Evolutionary conservation across 2,888 invertebrate genomes (phyloP).

Genomic region (Drosophila recens): DNA sequence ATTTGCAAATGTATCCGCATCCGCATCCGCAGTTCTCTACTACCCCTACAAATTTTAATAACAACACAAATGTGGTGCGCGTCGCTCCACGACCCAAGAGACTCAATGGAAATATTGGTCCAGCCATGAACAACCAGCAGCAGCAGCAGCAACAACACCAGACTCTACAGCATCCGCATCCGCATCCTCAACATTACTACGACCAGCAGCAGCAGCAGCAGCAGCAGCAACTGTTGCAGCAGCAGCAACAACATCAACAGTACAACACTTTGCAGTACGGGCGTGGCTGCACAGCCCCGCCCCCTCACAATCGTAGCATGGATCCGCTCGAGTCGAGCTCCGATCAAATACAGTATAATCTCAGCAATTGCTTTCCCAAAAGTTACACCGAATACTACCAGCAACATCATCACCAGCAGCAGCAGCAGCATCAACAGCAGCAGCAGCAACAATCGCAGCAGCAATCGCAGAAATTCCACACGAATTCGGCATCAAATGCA

Average conservation of each 20-base stretch:
- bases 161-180: conserved; percentile 81
- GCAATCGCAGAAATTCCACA: conserved; percentile 51
- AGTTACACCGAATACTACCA: conserved; percentile 85
- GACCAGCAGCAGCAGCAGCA: conserved; percentile 64
- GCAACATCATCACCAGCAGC: conserved; percentile 74
- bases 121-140: conserved; percentile 83
- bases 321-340: conserved; percentile 42
- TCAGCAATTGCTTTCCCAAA: conserved; percentile 84
- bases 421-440: conserved; percentile 54
- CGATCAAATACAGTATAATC: conserved; percentile 82
- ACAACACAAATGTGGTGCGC: conserved; percentile 87
- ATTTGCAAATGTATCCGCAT: conserved; percentile 23
- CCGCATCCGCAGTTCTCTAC: conserved; percentile 82
- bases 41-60: conserved; percentile 87
- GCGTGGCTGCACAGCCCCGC: conserved; percentile 65
- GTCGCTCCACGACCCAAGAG: conserved; percentile 85
- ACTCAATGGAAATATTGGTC: conserved; percentile 84
- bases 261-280: conserved; percentile 83
- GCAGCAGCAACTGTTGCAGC: conserved; percentile 56
- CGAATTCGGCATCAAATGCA: conserved; percentile 71
- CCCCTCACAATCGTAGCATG: conserved; percentile 61
- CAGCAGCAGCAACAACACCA: conserved; percentile 82
- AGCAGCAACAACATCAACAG: conserved; percentile 85
- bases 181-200: conserved; percentile 62
- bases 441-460: conserved; percentile 32